Evolutionary conservation across 2,797 vertebrate species (phyloP).

Genomic region (Alauda arvensis): DNA sequence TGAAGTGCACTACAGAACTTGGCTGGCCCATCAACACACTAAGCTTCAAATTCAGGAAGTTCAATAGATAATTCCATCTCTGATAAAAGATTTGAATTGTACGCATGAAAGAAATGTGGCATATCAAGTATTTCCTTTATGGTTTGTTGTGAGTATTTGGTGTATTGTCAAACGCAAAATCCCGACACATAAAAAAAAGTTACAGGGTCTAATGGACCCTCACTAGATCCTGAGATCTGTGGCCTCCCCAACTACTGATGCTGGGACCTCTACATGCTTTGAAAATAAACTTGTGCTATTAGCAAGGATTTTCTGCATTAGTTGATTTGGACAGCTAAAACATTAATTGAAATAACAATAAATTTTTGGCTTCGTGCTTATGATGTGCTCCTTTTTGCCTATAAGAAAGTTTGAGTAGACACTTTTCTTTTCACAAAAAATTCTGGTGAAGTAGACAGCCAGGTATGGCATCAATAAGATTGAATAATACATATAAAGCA

Average conservation of each 20-base stretch:
- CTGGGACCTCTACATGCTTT: not conserved
- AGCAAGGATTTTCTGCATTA: not conserved
- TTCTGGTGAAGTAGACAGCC: not conserved
- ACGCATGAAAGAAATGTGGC: accelerated
- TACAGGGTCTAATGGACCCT: not conserved
- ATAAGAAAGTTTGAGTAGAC: not conserved
- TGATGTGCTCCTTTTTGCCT: not conserved
- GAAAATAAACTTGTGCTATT: not conserved
- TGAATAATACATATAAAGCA: not conserved
- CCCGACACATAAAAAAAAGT: not conserved
- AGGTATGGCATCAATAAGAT: not conserved
- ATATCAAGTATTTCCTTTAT: not conserved
- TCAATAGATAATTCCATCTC: not conserved
- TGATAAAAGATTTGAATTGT: not conserved
- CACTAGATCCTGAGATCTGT: not conserved
- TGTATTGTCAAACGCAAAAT: not conserved
- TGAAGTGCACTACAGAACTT: not conserved
- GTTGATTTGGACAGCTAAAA: not conserved
- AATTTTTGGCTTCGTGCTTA: not conserved
- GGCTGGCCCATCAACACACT: not conserved
- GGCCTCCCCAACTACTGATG: accelerated
- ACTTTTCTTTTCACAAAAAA: not conserved
- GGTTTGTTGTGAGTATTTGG: not conserved
- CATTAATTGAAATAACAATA: not conserved
- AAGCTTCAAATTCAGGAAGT: not conserved